Conservation (phyloP, 1,140 invertebrate genomes). For the Pseudomyrmex gracilis region DNA sequence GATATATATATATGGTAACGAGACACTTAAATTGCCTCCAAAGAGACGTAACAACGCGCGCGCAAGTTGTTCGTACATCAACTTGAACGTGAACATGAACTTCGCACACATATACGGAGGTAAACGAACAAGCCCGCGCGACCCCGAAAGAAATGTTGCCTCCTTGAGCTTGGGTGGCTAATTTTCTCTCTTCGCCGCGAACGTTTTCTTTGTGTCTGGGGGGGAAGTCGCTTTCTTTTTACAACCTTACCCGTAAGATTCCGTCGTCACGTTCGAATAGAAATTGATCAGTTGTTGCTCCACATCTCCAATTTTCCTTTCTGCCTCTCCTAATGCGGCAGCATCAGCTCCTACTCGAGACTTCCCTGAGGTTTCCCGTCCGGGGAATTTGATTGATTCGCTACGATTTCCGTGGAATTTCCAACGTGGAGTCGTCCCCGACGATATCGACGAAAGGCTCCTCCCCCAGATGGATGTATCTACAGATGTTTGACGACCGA, state of each 20-base stretch:
- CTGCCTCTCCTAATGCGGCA: slow-evolving; percentile 26
- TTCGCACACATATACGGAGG: neutral
- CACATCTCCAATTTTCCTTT: slow-evolving; percentile 53
- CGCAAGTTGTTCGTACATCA: neutral
- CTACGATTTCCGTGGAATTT: slow-evolving; percentile 55
- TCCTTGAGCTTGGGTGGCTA: neutral
- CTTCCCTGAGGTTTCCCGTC: slow-evolving; percentile 28
- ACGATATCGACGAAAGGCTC: neutral
- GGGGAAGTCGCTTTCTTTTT: neutral
- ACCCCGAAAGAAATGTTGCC: neutral
- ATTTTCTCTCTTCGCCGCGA: slow-evolving; percentile 1
- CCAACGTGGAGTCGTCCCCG: neutral
- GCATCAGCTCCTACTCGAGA: neutral
- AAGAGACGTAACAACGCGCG: neutral
- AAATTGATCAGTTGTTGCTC: slow-evolving; percentile 36
- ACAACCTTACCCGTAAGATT: neutral
- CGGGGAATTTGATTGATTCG: slow-evolving; percentile 52
- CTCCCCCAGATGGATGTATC: neutral
- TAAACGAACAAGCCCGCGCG: neutral
- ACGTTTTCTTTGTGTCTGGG: neutral
- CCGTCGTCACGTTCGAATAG: neutral
- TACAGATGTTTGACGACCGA: slow-evolving; percentile 35
- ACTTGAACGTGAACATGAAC: slow-evolving; percentile 22
- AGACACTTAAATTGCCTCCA: neutral
- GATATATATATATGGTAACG: slow-evolving; percentile 17